These are phyloP conservation scores for Podilymbus podiceps DNA, from an alignment of 2,113 vertebrate genomes.

Conservation along the genomic window DNA sequence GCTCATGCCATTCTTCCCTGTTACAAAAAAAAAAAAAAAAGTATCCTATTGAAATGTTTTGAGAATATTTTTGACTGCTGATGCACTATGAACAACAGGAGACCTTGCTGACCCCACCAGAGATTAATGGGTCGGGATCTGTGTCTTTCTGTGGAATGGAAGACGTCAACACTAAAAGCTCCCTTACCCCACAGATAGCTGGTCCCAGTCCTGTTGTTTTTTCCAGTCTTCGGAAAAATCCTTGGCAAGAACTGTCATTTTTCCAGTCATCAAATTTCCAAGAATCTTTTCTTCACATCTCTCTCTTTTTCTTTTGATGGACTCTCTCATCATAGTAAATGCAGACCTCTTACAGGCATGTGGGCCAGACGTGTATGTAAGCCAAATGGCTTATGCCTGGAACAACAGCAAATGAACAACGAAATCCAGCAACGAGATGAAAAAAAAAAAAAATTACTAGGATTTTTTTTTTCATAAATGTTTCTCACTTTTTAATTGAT, in stretches of 20 bases:
- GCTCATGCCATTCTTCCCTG: neutral
- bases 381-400: slow-evolving; percentile 56
- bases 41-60: slow-evolving; percentile 39
- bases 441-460: neutral
- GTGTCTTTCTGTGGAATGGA: slow-evolving; percentile 63
- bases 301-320: slow-evolving; percentile 56
- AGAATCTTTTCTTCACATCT: slow-evolving; percentile 53
- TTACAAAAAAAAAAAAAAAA: slow-evolving; percentile 1
- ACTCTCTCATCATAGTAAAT: slow-evolving; percentile 55
- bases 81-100: slow-evolving; percentile 37
- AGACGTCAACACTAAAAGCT: slow-evolving; percentile 67
- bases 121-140: slow-evolving; percentile 63
- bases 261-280: slow-evolving; percentile 65
- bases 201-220: slow-evolving; percentile 58
- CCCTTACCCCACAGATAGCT: slow-evolving; percentile 60
- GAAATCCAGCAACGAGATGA: neutral
- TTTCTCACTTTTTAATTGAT: neutral
- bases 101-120: slow-evolving; percentile 31
- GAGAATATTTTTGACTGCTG: slow-evolving; percentile 27
- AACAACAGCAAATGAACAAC: slow-evolving; percentile 38
- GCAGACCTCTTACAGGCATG: slow-evolving; percentile 33
- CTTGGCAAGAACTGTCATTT: slow-evolving; percentile 67
- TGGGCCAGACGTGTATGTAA: neutral
- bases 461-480: neutral
- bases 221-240: slow-evolving; percentile 68